These are phyloP conservation scores for Aphidius gifuensis DNA, from an alignment of 1,140 invertebrate genomes.

Conservation along the genomic window DNA sequence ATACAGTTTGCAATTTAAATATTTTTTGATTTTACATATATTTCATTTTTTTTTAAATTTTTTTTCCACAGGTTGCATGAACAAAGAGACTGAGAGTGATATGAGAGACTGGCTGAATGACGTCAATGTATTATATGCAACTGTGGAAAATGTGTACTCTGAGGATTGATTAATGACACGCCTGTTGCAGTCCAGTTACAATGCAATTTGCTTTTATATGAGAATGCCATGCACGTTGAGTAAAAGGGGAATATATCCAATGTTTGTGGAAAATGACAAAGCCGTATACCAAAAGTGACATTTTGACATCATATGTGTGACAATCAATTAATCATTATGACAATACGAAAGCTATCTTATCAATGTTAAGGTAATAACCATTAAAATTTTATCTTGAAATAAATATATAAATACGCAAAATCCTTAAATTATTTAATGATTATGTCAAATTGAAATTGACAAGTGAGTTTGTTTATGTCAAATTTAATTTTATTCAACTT, in stretches of 20 bases:
- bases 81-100: too few species aligned
- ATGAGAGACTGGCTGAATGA: not conserved
- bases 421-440: too few species aligned
- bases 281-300: conserved; percentile 54
- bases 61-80: too few species aligned
- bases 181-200: conserved; percentile 55
- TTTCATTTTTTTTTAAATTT: too few species aligned
- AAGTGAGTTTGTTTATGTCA: too few species aligned
- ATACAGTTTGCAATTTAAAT: not conserved
- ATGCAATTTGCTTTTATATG: conserved; percentile 52
- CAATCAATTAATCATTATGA: conserved; percentile 57
- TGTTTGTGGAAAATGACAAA: conserved; percentile 54
- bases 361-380: too few species aligned
- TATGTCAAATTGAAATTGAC: too few species aligned
- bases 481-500: too few species aligned
- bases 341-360: conserved; percentile 3
- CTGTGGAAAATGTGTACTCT: conserved; percentile 48
- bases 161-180: conserved; percentile 56
- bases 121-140: conserved; percentile 27
- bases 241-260: conserved; percentile 11
- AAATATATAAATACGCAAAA: too few species aligned
- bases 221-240: not conserved
- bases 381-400: too few species aligned
- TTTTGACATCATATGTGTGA: conserved; percentile 53
- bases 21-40: not conserved